phyloP scores from a whole-genome alignment of 2,113 vertebrate genomes.

The Elephantulus edwardii region DNA sequence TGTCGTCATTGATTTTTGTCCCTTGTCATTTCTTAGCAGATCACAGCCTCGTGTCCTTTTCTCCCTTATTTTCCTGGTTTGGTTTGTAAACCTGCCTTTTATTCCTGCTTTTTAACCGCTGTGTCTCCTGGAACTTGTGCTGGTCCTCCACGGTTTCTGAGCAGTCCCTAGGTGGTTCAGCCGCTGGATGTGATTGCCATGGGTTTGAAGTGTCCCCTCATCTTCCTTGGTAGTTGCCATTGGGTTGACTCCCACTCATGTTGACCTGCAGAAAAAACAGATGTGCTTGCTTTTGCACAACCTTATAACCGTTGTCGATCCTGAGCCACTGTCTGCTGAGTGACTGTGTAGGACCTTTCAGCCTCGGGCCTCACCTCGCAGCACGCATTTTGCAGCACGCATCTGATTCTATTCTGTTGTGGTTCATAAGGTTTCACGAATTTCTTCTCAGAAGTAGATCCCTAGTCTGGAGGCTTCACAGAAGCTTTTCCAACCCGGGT shows the following conservation, averaged over 20 bases:
- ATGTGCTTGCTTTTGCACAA: neutral
- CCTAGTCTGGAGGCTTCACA: neutral
- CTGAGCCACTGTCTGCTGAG: neutral
- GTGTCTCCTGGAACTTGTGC: neutral
- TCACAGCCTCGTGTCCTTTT: neutral
- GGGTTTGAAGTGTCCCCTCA: neutral
- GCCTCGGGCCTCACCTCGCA: neutral
- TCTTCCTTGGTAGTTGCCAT: neutral
- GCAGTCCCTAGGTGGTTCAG: neutral
- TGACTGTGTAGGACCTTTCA: neutral
- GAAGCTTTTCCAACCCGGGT: neutral
- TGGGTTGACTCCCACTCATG: neutral
- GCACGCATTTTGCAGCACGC: neutral
- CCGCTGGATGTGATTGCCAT: neutral
- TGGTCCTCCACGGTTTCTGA: neutral
- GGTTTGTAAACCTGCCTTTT: neutral
- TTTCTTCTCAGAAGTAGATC: neutral
- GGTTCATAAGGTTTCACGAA: neutral
- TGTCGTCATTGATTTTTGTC: conserved; percentile 65
- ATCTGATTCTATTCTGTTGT: neutral
- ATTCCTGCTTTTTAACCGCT: conserved; percentile 19
- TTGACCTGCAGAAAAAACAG: neutral
- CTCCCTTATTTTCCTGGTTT: conserved; percentile 29
- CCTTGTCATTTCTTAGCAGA: conserved; percentile 12
- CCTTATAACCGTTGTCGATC: neutral